Percentiles rank a stretch among this genome's conserved stretches.
Evolutionary conservation across 2,113 vertebrate species (phyloP).

Genomic region (Corynorhinus townsendii): DNA sequence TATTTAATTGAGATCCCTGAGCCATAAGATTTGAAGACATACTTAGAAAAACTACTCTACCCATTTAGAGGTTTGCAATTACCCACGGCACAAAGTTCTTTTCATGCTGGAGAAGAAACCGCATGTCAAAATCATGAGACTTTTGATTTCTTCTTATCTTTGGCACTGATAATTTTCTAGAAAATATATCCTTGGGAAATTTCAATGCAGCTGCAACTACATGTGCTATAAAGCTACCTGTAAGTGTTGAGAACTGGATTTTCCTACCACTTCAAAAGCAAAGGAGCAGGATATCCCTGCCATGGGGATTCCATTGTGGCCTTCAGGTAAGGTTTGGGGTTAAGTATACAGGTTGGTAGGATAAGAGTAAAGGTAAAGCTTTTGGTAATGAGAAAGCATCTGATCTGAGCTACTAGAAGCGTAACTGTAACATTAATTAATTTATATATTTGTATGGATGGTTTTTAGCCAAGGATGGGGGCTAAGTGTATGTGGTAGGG

Average conservation of each 20-base stretch:
- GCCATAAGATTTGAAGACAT: not conserved
- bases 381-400: not conserved
- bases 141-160: not conserved
- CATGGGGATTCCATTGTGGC: not conserved
- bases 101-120: not conserved
- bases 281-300: not conserved
- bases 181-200: not conserved
- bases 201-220: not conserved
- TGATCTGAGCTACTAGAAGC: slow-evolving; percentile 5
- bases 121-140: not conserved
- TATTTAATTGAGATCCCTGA: not conserved
- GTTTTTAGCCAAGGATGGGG: not conserved
- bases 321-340: not conserved
- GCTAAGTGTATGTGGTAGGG: not conserved
- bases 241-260: not conserved
- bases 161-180: not conserved
- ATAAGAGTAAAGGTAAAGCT: not conserved
- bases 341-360: not conserved
- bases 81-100: not conserved
- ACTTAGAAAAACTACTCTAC: not conserved
- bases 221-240: not conserved
- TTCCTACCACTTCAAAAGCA: not conserved
- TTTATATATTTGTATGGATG: not conserved
- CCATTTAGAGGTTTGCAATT: not conserved
- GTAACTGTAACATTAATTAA: slow-evolving; percentile 10